Percentiles rank a stretch among this genome's conserved stretches.
Evolutionary conservation across 1,140 invertebrate genomes (phyloP).

Genomic region (Protaetia brevitarsis): DNA sequence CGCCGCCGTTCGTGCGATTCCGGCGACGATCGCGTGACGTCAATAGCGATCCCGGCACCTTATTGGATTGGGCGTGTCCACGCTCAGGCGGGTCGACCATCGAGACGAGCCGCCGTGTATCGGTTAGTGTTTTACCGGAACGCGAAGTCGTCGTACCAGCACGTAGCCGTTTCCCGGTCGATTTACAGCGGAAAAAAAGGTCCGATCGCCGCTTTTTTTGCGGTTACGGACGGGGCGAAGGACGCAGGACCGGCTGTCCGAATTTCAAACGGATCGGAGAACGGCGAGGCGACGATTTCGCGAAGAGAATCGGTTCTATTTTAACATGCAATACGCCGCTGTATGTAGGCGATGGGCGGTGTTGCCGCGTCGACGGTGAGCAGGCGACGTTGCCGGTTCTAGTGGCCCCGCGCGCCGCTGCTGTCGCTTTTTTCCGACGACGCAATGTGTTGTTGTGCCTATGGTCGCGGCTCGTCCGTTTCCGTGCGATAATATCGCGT

Average conservation of each 20-base stretch:
- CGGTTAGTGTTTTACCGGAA: background rate
- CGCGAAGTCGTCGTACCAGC: background rate
- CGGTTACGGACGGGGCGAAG: background rate
- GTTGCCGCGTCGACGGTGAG: background rate
- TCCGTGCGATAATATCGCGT: slow-evolving; percentile 7
- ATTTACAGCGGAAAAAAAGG: background rate
- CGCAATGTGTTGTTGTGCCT: slow-evolving; percentile 14
- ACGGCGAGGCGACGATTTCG: background rate
- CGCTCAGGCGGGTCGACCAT: slow-evolving; percentile 11
- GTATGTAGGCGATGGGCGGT: background rate
- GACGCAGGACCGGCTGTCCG: background rate
- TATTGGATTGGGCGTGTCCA: slow-evolving; percentile 13
- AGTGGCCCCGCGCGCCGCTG: background rate
- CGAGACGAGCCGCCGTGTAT: background rate
- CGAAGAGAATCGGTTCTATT: background rate
- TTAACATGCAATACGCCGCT: background rate
- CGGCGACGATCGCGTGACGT: background rate
- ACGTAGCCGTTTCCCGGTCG: background rate
- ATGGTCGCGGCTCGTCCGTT: slow-evolving; percentile 2
- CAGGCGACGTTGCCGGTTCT: background rate
- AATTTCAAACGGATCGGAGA: background rate
- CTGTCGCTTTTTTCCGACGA: background rate
- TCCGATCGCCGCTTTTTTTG: background rate
- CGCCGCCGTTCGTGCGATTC: background rate
- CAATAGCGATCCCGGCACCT: slow-evolving; percentile 12